Evolutionary conservation across 1,140 invertebrate species (phyloP).

Genomic region (Lepidurus packardi): DNA sequence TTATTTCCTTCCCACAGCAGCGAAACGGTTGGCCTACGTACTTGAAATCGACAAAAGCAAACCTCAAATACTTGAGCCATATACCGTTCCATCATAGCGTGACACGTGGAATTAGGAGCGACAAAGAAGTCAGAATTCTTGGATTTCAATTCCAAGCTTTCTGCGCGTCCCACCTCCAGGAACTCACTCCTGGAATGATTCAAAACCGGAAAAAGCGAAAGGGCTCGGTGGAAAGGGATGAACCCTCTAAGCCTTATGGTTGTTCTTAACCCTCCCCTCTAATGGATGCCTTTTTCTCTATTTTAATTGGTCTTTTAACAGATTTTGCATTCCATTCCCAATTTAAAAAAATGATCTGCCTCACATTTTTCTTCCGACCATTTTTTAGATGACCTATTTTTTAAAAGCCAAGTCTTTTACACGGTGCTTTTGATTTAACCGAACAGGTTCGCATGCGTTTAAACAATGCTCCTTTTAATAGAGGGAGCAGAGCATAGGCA

Average conservation of each 20-base stretch:
- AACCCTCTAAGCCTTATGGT: background rate
- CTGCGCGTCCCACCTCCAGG: background rate
- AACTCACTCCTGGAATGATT: background rate
- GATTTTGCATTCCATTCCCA: background rate
- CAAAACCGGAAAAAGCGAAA: background rate
- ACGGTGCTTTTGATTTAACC: too few species aligned
- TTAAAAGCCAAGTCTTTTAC: too few species aligned
- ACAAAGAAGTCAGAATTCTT: slow-evolving; percentile 1
- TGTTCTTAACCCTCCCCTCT: background rate
- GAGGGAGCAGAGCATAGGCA: background rate
- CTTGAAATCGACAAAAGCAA: background rate
- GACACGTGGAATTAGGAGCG: slow-evolving; percentile 9
- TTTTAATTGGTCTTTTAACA: background rate
- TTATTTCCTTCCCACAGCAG: background rate
- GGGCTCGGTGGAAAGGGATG: background rate
- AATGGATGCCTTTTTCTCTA: background rate
- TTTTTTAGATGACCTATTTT: too few species aligned
- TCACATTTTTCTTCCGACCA: too few species aligned
- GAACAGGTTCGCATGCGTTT: too few species aligned
- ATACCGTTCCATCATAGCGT: background rate
- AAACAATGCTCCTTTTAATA: too few species aligned
- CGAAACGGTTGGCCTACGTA: background rate
- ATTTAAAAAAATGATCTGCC: background rate
- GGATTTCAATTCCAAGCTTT: background rate
- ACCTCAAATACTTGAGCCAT: background rate